Conservation (phyloP, 2,797 vertebrate genomes). For the Botia kubotai region DNA sequence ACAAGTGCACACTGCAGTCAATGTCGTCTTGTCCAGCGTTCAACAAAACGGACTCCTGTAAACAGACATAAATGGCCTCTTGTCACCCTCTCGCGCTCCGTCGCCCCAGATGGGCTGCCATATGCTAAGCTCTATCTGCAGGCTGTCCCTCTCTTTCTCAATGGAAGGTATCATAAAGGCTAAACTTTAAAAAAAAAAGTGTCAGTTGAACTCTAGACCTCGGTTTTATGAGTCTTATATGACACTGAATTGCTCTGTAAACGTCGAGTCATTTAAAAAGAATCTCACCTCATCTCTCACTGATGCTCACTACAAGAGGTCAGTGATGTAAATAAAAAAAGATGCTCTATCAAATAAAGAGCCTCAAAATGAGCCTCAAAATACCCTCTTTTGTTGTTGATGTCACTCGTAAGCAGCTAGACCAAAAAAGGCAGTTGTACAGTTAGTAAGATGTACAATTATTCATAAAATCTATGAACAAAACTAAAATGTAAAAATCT, state of each 20-base stretch:
- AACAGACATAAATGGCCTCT: constrained; percentile 4
- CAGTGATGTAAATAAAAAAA: not conserved
- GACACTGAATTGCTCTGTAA: constrained; percentile 47
- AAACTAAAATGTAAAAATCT: too few relatives aligned
- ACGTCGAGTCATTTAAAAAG: not conserved
- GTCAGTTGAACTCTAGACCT: constrained; percentile 55
- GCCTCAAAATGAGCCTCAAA: too few relatives aligned
- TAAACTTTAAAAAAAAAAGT: constrained; percentile 28
- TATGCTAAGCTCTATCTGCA: constrained; percentile 25
- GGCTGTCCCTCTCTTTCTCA: constrained; percentile 2
- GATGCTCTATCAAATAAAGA: not conserved
- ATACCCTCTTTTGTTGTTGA: too few relatives aligned
- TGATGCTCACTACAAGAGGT: not conserved
- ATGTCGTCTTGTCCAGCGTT: not conserved
- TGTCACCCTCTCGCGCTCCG: not conserved
- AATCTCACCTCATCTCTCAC: too few relatives aligned
- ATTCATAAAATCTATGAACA: too few relatives aligned
- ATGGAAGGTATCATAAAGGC: constrained; percentile 22
- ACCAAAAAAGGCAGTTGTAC: too few relatives aligned
- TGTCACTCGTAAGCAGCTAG: too few relatives aligned
- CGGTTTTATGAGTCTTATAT: constrained; percentile 45
- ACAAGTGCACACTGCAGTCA: constrained; percentile 6
- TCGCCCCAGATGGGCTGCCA: constrained; percentile 40
- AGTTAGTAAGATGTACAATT: too few relatives aligned
- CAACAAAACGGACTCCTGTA: not conserved